Evolutionary conservation across 2,888 invertebrate genomes (phyloP).

Genomic region (Pegoplata infirma): DNA sequence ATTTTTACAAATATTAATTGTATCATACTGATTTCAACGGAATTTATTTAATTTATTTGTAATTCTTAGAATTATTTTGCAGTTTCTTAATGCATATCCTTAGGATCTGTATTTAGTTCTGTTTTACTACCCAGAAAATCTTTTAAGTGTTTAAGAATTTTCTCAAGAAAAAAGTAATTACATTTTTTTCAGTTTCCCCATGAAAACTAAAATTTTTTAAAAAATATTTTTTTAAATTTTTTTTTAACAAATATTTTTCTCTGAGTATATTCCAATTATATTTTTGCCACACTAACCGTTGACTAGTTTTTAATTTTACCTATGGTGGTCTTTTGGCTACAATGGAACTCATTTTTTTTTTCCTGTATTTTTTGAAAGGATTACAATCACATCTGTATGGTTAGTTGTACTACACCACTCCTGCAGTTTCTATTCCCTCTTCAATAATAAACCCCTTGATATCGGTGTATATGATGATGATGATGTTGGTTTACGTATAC

Average conservation of each 20-base stretch:
- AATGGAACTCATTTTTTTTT: constrained; percentile 34
- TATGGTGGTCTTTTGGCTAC: constrained; percentile 42
- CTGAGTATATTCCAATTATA: not conserved
- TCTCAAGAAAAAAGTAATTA: too few species aligned
- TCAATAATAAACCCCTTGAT: constrained; percentile 12
- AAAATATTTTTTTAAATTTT: not conserved
- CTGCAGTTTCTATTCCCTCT: constrained; percentile 4
- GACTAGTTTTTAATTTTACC: constrained; percentile 52
- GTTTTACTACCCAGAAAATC: too few species aligned
- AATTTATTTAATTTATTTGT: too few species aligned
- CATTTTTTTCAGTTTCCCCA: too few species aligned
- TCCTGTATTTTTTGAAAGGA: constrained; percentile 5
- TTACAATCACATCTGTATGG: constrained; percentile 36
- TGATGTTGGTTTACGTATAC: constrained; percentile 13
- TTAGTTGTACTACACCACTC: not conserved
- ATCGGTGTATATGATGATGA: not conserved
- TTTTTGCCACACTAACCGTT: constrained; percentile 19
- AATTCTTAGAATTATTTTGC: too few species aligned
- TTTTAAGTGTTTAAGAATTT: too few species aligned
- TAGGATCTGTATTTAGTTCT: too few species aligned
- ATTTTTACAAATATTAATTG: too few species aligned
- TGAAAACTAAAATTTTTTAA: too few species aligned
- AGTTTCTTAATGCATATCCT: too few species aligned
- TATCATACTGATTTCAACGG: too few species aligned
- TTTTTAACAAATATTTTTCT: not conserved